A percentile compares a stretch with the other conserved stretches of the same genome.
phyloP scores from a whole-genome alignment of 1,140 invertebrate species.

The Drosophila orena region DNA sequence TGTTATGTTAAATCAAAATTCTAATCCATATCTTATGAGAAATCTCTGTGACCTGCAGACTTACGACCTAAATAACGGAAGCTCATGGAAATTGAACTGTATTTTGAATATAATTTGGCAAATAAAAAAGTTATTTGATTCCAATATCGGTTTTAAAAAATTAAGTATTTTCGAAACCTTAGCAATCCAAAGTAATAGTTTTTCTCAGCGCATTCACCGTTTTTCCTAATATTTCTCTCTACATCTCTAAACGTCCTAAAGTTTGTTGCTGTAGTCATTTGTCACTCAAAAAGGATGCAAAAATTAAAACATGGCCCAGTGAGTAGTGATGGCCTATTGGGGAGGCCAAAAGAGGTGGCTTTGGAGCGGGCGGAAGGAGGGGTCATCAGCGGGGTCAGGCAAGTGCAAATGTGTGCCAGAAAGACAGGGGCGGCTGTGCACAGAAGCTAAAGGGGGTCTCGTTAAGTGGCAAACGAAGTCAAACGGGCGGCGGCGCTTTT shows the following conservation, averaged over 20 bases:
- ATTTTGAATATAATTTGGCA: not conserved
- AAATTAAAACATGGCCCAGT: slow-evolving; percentile 51
- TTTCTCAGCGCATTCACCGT: not conserved
- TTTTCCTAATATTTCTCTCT: slow-evolving; percentile 8
- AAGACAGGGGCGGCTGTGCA: slow-evolving; percentile 37
- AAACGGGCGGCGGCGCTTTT: slow-evolving; percentile 64
- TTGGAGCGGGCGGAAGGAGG: not conserved
- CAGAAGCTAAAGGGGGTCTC: slow-evolving; percentile 5
- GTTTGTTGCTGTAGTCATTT: slow-evolving; percentile 80
- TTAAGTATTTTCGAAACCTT: not conserved
- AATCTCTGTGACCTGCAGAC: not conserved
- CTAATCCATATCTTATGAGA: not conserved
- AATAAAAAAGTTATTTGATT: slow-evolving; percentile 2
- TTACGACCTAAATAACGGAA: not conserved
- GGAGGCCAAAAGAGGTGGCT: not conserved
- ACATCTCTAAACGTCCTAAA: slow-evolving; percentile 15
- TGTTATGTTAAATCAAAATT: slow-evolving; percentile 10
- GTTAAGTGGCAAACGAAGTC: slow-evolving; percentile 74
- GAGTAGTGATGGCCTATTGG: slow-evolving; percentile 31
- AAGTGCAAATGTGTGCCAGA: slow-evolving; percentile 77
- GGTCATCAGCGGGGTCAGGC: slow-evolving; percentile 9
- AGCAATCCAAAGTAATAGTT: not conserved
- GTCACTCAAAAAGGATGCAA: slow-evolving; percentile 58
- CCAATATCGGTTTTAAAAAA: not conserved
- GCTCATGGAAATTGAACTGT: not conserved